phyloP scores from a whole-genome alignment of 2,113 vertebrate genomes.

The Halcyon malimbica region DNA sequence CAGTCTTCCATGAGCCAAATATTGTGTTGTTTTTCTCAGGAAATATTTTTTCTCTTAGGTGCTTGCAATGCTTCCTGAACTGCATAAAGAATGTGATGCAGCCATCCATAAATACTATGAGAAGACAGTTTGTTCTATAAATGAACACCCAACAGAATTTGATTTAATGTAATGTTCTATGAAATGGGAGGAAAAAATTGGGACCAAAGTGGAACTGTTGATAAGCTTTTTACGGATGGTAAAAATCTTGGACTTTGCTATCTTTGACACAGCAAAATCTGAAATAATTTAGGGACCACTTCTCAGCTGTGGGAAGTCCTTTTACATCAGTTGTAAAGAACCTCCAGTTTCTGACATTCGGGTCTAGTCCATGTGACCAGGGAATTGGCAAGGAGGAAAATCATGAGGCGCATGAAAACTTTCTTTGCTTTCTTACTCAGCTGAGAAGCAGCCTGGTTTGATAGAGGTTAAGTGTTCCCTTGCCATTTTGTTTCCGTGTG shows the following conservation, averaged over 20 bases:
- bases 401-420: not conserved
- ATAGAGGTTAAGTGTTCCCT: not conserved
- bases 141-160: not conserved
- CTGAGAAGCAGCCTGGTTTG: not conserved
- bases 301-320: not conserved
- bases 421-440: not conserved
- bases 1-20: fast-evolving
- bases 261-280: not conserved
- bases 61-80: not conserved
- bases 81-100: not conserved
- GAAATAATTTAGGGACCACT: not conserved
- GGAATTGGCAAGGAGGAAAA: not conserved
- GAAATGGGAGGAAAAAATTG: not conserved
- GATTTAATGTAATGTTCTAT: not conserved
- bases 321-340: not conserved
- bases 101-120: not conserved
- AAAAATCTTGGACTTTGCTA: not conserved
- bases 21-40: not conserved
- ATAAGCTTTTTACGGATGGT: not conserved
- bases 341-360: not conserved
- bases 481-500: not conserved
- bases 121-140: constrained; percentile 23
- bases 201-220: not conserved
- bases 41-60: not conserved
- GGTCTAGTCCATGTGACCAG: not conserved